These are phyloP conservation scores for Drosophila suzukii DNA, from an alignment of 1,140 invertebrate species.

Conservation along the genomic window DNA sequence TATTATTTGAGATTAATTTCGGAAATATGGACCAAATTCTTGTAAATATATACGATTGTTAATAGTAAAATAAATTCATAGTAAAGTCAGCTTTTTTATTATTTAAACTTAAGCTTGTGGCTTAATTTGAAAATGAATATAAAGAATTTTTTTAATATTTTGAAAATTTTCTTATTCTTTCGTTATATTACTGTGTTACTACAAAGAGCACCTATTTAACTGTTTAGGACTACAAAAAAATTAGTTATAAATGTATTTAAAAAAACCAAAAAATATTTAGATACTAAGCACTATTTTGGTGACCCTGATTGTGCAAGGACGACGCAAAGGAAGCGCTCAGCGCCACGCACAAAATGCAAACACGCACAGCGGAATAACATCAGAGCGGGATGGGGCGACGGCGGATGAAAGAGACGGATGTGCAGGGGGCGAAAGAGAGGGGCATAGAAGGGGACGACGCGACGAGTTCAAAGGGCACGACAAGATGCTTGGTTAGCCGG, in stretches of 20 bases:
- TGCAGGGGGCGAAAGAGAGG: not conserved
- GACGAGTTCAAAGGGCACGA: not conserved
- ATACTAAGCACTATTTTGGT: not conserved
- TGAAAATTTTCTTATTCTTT: too few relatives aligned
- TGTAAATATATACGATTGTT: too few relatives aligned
- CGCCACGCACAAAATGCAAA: slow-evolving; percentile 60
- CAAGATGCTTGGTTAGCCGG: slow-evolving; percentile 13
- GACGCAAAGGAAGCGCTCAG: slow-evolving; percentile 5
- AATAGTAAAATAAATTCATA: too few relatives aligned
- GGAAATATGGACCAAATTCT: too few relatives aligned
- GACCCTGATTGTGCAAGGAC: slow-evolving; percentile 10
- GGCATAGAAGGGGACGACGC: not conserved
- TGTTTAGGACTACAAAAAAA: not conserved
- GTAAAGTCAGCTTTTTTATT: too few relatives aligned
- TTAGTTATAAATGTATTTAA: too few relatives aligned
- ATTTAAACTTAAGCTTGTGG: too few relatives aligned
- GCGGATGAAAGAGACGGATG: slow-evolving; percentile 3
- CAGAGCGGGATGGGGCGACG: slow-evolving; percentile 4
- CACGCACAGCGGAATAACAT: slow-evolving; percentile 38
- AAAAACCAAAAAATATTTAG: not conserved
- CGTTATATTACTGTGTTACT: too few relatives aligned
- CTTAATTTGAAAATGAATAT: too few relatives aligned
- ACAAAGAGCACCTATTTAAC: too few relatives aligned
- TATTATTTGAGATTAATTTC: too few relatives aligned
- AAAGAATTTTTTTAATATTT: too few relatives aligned